phyloP scores from a whole-genome alignment of 1,140 invertebrate species.

The Heliothis virescens region DNA sequence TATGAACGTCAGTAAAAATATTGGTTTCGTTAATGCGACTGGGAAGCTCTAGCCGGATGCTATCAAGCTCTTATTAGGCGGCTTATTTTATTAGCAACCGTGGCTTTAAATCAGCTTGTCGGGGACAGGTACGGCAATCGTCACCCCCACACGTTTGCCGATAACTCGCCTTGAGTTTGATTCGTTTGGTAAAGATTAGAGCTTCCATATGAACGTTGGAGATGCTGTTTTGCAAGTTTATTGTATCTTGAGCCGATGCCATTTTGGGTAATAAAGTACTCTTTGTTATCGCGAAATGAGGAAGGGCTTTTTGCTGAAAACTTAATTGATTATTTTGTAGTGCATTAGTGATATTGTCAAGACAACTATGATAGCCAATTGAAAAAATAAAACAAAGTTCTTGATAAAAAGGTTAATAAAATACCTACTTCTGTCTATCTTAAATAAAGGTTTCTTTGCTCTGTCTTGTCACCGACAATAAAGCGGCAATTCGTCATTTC shows the following conservation, averaged over 20 bases:
- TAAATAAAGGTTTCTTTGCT: background rate
- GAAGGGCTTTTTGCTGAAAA: too few species aligned
- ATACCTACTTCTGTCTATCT: too few species aligned
- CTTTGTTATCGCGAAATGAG: too few species aligned
- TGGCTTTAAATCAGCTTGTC: constrained; percentile 69
- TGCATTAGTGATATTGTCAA: too few species aligned
- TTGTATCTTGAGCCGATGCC: too few species aligned
- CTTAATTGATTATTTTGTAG: too few species aligned
- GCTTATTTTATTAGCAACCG: constrained; percentile 72
- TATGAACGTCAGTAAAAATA: background rate
- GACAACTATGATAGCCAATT: too few species aligned
- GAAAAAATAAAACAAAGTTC: too few species aligned
- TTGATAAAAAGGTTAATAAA: too few species aligned
- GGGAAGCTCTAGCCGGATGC: constrained; percentile 38
- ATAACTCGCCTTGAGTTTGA: constrained; percentile 65
- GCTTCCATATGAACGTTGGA: constrained; percentile 33
- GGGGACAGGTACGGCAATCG: constrained; percentile 67
- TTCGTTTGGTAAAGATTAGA: constrained; percentile 58
- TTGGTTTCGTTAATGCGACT: background rate
- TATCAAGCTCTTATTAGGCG: constrained; percentile 68
- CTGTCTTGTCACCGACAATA: background rate
- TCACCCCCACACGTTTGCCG: constrained; percentile 66
- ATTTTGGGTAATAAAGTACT: too few species aligned
- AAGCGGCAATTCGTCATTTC: background rate
- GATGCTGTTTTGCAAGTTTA: background rate